Evolutionary conservation across 2,113 vertebrate genomes (phyloP).

Genomic region (Xenus cinereus): DNA sequence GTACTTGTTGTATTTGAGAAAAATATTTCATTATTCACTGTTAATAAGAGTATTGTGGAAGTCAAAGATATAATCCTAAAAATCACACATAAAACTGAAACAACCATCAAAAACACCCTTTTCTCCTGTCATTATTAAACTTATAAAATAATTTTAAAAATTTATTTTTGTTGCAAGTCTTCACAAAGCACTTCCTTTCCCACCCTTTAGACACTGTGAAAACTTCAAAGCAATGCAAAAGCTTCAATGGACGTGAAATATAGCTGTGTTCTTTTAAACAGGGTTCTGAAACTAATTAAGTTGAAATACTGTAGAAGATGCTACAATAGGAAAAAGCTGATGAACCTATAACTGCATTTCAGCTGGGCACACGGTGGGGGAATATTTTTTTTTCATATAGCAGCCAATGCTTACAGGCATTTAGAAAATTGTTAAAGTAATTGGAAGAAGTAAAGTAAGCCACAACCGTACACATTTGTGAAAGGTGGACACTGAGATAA

Average conservation of each 20-base stretch:
- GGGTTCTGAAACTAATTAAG: constrained; percentile 1
- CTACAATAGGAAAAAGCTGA: not conserved
- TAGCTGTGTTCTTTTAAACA: not conserved
- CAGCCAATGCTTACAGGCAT: not conserved
- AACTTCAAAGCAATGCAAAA: not conserved
- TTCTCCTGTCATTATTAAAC: not conserved
- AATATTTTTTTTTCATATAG: not conserved
- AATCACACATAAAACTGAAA: not conserved
- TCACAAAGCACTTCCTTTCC: not conserved
- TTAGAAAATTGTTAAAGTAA: constrained; percentile 21
- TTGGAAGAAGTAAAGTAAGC: not conserved
- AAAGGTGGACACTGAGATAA: not conserved
- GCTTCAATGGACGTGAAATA: not conserved
- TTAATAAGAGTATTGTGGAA: not conserved
- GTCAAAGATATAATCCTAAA: not conserved
- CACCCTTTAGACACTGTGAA: not conserved
- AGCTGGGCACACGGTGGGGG: not conserved
- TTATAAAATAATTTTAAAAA: not conserved
- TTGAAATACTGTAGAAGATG: not conserved
- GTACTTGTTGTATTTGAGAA: not conserved
- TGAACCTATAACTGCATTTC: not conserved
- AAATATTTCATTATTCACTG: not conserved
- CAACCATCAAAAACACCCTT: not conserved
- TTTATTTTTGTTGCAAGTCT: not conserved
- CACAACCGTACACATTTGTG: not conserved